Conservation (phyloP, 2,797 vertebrate genomes). For the Fratercula arctica region DNA sequence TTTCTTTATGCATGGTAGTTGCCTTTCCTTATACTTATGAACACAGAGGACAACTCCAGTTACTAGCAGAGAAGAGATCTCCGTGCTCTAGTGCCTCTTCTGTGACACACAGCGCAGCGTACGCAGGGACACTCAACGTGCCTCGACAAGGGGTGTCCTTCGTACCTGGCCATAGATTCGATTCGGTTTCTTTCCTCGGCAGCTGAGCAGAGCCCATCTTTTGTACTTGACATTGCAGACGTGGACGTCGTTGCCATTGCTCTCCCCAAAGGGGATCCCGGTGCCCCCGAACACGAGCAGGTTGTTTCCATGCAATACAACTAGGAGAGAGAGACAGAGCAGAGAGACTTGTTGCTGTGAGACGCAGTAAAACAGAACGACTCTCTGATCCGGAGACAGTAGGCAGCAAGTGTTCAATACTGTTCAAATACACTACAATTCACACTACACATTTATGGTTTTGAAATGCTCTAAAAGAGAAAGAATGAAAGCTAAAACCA, state of each 20-base stretch:
- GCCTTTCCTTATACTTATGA: background rate
- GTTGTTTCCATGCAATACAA: constrained; percentile 96
- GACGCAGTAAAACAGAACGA: fast-evolving
- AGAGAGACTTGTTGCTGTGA: background rate
- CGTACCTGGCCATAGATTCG: constrained; percentile 96
- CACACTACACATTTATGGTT: background rate
- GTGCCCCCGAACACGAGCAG: constrained; percentile 97
- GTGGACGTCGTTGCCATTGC: constrained; percentile 95
- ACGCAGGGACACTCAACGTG: background rate
- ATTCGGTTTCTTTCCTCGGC: constrained; percentile 95
- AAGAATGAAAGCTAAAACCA: constrained; percentile 4
- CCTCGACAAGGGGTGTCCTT: background rate
- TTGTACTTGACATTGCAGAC: constrained; percentile 98
- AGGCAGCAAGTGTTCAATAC: background rate
- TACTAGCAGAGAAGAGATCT: background rate
- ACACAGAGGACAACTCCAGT: fast-evolving
- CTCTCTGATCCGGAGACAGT: background rate
- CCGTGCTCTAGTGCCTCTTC: background rate
- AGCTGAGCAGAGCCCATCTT: constrained; percentile 94
- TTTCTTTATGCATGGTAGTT: fast-evolving
- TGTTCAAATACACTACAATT: no score
- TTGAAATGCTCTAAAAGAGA: background rate
- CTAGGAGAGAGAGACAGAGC: constrained; percentile 68
- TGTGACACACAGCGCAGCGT: fast-evolving
- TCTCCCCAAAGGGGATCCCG: constrained; percentile 96